These are phyloP conservation scores for Tenebrio molitor DNA, from an alignment of 1,140 invertebrate genomes.

Conservation along the genomic window DNA sequence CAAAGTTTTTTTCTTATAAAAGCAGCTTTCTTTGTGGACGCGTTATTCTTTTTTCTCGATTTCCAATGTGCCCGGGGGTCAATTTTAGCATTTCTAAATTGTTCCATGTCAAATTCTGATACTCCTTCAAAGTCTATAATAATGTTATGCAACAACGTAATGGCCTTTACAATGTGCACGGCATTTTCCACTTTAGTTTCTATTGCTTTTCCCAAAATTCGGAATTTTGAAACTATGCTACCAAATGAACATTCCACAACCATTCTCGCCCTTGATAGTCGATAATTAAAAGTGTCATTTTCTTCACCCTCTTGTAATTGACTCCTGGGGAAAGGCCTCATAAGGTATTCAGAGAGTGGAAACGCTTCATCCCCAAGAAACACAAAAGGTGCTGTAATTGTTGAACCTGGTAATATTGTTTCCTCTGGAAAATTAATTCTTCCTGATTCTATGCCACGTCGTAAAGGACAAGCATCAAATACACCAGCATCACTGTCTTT, in stretches of 20 bases:
- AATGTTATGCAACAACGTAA: slow-evolving; percentile 43
- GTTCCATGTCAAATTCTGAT: slow-evolving; percentile 19
- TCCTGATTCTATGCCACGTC: slow-evolving; percentile 35
- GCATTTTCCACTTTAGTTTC: slow-evolving; percentile 53
- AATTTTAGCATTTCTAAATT: too few species aligned
- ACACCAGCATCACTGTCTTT: slow-evolving; percentile 49
- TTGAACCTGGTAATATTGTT: slow-evolving; percentile 32
- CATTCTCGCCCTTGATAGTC: slow-evolving; percentile 62
- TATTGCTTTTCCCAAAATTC: slow-evolving; percentile 50
- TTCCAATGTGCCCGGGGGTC: neutral
- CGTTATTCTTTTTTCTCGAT: neutral
- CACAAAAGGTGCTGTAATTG: slow-evolving; percentile 42
- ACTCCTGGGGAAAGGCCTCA: slow-evolving; percentile 65
- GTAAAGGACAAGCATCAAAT: slow-evolving; percentile 13
- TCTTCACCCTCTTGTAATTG: slow-evolving; percentile 47
- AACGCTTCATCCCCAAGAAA: slow-evolving; percentile 67
- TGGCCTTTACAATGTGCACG: slow-evolving; percentile 53
- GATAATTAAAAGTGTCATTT: slow-evolving; percentile 65
- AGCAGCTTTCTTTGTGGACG: slow-evolving; percentile 3
- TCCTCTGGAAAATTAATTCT: slow-evolving; percentile 27
- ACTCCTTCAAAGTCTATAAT: slow-evolving; percentile 47
- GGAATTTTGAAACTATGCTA: slow-evolving; percentile 61
- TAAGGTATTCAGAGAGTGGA: slow-evolving; percentile 62
- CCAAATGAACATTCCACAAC: slow-evolving; percentile 68
- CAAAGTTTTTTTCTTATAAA: slow-evolving; percentile 7